phyloP scores from a whole-genome alignment of 2,113 vertebrate genomes.

The Spermophilus dauricus region DNA sequence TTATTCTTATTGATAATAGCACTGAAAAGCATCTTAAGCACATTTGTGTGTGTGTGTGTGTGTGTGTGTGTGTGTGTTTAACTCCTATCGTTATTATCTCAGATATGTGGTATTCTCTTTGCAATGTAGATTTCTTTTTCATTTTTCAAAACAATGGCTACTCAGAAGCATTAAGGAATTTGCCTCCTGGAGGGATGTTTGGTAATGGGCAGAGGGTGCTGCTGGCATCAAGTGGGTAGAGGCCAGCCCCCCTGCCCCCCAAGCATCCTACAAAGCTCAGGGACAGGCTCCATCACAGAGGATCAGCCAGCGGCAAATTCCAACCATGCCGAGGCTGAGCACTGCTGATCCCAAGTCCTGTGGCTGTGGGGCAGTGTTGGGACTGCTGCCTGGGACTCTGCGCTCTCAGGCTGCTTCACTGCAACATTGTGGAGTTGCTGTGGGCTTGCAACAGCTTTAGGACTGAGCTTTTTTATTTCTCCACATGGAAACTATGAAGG shows the following conservation, averaged over 20 bases:
- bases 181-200: background rate
- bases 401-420: background rate
- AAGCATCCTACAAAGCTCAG: fast-evolving
- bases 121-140: background rate
- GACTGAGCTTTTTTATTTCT: background rate
- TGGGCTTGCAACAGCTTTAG: background rate
- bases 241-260: background rate
- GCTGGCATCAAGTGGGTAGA: background rate
- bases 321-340: background rate
- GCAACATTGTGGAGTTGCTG: fast-evolving
- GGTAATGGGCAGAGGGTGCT: background rate
- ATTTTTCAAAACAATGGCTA: background rate
- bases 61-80: background rate
- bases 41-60: background rate
- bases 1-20: background rate
- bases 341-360: background rate
- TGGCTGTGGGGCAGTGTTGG: background rate
- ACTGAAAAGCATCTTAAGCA: background rate
- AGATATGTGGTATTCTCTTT: background rate
- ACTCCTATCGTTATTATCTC: background rate
- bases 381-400: background rate
- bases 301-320: background rate
- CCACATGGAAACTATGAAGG: background rate
- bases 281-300: background rate
- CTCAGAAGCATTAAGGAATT: background rate